phyloP scores from a whole-genome alignment of 2,113 vertebrate species.

The Aix galericulata region DNA sequence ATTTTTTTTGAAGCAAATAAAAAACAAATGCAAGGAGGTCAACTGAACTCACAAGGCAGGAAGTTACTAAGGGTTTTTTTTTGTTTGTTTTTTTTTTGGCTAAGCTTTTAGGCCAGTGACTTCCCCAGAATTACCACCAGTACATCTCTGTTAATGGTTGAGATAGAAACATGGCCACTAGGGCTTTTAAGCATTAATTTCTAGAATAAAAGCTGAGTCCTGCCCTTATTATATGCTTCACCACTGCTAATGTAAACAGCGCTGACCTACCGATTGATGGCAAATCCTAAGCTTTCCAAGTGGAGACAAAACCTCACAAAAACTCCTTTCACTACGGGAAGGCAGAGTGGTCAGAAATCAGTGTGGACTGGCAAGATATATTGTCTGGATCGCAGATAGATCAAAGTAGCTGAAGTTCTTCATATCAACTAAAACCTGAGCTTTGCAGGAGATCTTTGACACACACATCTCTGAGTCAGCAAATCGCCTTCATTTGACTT shows the following conservation, averaged over 20 bases:
- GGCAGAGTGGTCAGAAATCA: background rate
- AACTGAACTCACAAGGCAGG: background rate
- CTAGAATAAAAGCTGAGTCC: background rate
- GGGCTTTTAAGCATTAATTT: background rate
- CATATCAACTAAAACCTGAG: background rate
- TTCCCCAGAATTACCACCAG: background rate
- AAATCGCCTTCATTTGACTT: slow-evolving; percentile 21
- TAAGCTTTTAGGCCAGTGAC: background rate
- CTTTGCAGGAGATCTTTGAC: background rate
- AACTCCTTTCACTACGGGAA: background rate
- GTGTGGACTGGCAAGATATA: background rate
- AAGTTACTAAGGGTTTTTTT: background rate
- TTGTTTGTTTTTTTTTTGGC: background rate
- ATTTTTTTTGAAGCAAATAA: background rate
- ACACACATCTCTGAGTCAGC: background rate
- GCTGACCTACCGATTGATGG: background rate
- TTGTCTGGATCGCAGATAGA: background rate
- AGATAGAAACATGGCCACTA: background rate
- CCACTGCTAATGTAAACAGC: background rate
- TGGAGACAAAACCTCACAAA: background rate
- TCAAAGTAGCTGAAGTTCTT: slow-evolving; percentile 13
- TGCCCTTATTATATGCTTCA: background rate
- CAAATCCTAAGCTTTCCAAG: background rate
- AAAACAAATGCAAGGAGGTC: background rate
- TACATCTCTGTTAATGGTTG: background rate